These are phyloP conservation scores for Steinernema scapterisci DNA, from an alignment of 2,888 invertebrate genomes.

Conservation along the genomic window DNA sequence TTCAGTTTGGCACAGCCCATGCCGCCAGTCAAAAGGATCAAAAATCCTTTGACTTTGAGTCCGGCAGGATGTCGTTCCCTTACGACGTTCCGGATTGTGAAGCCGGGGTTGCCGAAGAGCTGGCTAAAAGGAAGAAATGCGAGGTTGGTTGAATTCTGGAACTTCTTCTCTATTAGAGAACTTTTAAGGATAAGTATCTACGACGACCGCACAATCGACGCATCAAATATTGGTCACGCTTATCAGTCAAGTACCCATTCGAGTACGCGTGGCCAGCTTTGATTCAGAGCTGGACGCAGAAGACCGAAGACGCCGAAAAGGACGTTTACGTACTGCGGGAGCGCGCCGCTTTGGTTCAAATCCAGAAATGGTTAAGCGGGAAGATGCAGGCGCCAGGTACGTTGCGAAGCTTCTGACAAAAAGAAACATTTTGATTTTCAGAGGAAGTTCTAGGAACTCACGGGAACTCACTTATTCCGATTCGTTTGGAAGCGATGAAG, in stretches of 20 bases:
- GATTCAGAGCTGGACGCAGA: constrained; percentile 41
- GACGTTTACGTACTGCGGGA: constrained; percentile 34
- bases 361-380: constrained; percentile 33
- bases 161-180: too few relatives aligned
- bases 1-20: constrained; percentile 52
- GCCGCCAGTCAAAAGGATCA: constrained; percentile 59
- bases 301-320: neutral
- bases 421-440: neutral
- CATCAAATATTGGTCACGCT: constrained; percentile 46
- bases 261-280: constrained; percentile 48
- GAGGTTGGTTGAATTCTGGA: constrained; percentile 7
- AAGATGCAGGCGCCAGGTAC: constrained; percentile 7
- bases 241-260: constrained; percentile 52
- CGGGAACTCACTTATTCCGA: constrained; percentile 34
- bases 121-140: constrained; percentile 40
- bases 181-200: constrained; percentile 37
- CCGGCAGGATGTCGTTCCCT: constrained; percentile 47
- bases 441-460: constrained; percentile 20
- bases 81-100: constrained; percentile 48
- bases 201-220: constrained; percentile 53
- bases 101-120: constrained; percentile 42
- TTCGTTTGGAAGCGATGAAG: constrained; percentile 7
- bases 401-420: neutral
- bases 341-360: neutral
- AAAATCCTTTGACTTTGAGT: constrained; percentile 50